Percentiles rank a stretch among this genome's conserved stretches.
phyloP scores from a whole-genome alignment of 2,113 vertebrate genomes.

The Pelusios castaneus region DNA sequence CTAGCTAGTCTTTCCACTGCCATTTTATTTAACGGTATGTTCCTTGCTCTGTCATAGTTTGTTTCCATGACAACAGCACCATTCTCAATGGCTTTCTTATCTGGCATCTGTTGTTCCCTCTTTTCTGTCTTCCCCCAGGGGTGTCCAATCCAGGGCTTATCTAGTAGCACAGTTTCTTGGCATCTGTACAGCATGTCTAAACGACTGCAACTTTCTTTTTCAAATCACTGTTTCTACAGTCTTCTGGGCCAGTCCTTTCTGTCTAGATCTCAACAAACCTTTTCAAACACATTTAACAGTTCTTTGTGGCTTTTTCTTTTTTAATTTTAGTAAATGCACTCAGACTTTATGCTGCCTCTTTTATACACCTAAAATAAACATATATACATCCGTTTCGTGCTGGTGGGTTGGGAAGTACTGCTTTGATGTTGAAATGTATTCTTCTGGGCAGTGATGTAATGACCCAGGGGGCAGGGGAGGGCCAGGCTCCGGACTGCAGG shows the following conservation, averaged over 20 bases:
- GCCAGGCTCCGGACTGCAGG: too few relatives aligned
- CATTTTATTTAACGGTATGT: not conserved
- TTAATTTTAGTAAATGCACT: not conserved
- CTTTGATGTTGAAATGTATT: not conserved
- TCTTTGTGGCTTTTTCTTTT: not conserved
- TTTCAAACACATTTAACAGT: too few relatives aligned
- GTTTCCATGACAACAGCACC: not conserved
- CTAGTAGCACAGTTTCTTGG: not conserved
- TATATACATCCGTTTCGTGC: not conserved
- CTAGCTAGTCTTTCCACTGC: not conserved
- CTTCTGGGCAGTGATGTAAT: too few relatives aligned
- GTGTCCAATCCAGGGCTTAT: not conserved
- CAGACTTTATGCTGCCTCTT: not conserved
- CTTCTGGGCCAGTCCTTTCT: accelerated
- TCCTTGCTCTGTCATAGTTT: not conserved
- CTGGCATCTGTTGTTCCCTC: not conserved
- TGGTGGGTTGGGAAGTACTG: not conserved
- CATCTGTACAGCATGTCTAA: not conserved
- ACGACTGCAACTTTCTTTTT: not conserved
- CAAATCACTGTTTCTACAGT: too few relatives aligned
- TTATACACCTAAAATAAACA: not conserved
- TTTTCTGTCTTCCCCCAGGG: not conserved
- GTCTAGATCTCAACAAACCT: not conserved
- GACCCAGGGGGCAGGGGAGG: too few relatives aligned
- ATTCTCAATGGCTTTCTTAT: not conserved